Evolutionary conservation across 2,797 vertebrate genomes (phyloP), one percentile per base, ranked within the genome.

Genomic region (Gobionotothen gibberifrons): DNA sequence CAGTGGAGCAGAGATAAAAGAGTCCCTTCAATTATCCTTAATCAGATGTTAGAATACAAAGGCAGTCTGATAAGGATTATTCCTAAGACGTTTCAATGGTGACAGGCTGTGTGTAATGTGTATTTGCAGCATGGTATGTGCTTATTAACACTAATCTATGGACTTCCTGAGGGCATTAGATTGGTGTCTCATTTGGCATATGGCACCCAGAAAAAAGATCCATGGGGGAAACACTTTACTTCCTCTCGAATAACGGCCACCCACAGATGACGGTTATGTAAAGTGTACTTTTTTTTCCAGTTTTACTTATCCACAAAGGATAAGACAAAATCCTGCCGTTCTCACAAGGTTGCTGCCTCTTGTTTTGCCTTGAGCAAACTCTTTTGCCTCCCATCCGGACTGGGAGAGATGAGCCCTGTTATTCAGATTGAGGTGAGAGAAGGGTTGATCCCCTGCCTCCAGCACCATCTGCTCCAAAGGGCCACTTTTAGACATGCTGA

Each of bases 41-140:
- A 93, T 94, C 93, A 92, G 96, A 96, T 94, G 95, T 93, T 95
- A 86, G 90, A 92, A 93, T 91, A 94, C 92, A 93, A 93, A 87
- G 93, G 89, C 93, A 90, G 94, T 54, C 80, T 93, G 96, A 95
- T 97, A 95, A 94, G 95, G 95, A 95, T 95, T 96, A 95, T 84
- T 91, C 84, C 94, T 93, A 89, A 94, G 94, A 95, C 92, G 92
- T 95, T 95, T 94, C 91, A 90, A 87, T 90, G 93, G 93, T 94
- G 94, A 94, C 93, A 93, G 90, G 87, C 86, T 93, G 92, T 91
- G 87, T 51, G 79, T 85, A 78, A 90, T 82, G 84, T 78, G 83
- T 69, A 78, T 87, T 86, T 87, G 78, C 81, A 71, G 57, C 64
- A 61, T 54, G 53, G 69, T 63, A 70, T 74, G 76, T 81, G 78